Evolutionary conservation across 1,140 invertebrate genomes (phyloP), one percentile per base, ranked within the genome.

Genomic region (Apis florea): DNA sequence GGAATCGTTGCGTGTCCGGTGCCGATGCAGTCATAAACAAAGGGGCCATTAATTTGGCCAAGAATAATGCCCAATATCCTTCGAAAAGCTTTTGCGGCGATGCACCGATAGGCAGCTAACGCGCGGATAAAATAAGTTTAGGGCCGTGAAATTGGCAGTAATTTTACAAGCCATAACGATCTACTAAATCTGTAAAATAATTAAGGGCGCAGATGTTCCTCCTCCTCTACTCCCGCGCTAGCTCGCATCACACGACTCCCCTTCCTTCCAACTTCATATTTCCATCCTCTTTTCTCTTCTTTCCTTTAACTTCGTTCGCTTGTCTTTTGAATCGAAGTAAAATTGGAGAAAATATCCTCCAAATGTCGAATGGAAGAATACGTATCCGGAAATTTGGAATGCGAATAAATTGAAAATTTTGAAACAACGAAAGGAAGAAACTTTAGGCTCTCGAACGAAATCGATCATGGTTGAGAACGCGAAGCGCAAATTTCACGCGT

Each of bases 151-250:
- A 94, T 94, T 93, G 92, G 90, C 89, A 92, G 93, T 93, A 93
- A 93, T 93, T 93, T 93, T 93, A 93, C 93, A 93, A 93, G 93
- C 93, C 92, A 93, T 93, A 93, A 93, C 93, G 92, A 93, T 93
- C 93, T 92, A 93, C 93, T 94, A 93, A 93, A 94, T 94, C 92
- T 91, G 93, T 92, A 93, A 93, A 94, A 94, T 94, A 94, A 93
- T 94, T 93, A 94, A 93, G 92, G 92, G 89, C 92, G 92, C 92
- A 93, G 93, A 93, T 94, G 92, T 92, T 93, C 84, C 54, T 26
- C 61, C 53, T 47, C 47, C 70, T 40, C 68, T 47, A 69, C 73
- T 72, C 72, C 59, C 17, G 53, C 59, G 17, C n/a, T 66, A 0
- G n/a, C n/a, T 58, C 64, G 56, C 72, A 79, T 26, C 79, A 17